phyloP scores from a whole-genome alignment of 2,888 invertebrate genomes.

The Strigamia transsilvanica region DNA sequence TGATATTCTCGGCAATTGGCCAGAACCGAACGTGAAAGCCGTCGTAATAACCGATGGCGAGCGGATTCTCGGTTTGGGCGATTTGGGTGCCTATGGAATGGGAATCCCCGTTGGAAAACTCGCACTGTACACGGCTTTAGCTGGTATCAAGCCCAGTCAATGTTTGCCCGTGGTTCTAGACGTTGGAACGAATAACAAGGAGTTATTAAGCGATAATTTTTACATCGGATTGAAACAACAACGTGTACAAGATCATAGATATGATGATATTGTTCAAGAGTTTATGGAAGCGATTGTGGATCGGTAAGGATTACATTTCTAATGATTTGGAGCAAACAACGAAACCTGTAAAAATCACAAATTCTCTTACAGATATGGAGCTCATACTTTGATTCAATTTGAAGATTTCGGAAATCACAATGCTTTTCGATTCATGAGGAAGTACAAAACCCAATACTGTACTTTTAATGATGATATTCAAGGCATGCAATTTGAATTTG shows the following conservation, averaged over 20 bases:
- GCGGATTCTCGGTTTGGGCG: constrained; percentile 95
- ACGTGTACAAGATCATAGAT: constrained; percentile 81
- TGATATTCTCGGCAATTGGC: constrained; percentile 94
- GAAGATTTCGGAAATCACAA: constrained; percentile 99
- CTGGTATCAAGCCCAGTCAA: constrained; percentile 94
- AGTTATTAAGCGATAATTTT: constrained; percentile 87
- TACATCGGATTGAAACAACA: constrained; percentile 92
- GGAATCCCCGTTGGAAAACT: constrained; percentile 98
- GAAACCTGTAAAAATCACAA: neutral
- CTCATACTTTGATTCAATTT: constrained; percentile 75
- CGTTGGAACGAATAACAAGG: constrained; percentile 90
- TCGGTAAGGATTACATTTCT: neutral
- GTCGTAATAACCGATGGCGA: constrained; percentile 98
- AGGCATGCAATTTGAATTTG: constrained; percentile 67
- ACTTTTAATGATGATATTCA: constrained; percentile 99
- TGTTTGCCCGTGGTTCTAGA: constrained; percentile 94
- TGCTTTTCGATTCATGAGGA: constrained; percentile 90
- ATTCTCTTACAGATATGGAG: constrained; percentile 64
- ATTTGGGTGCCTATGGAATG: constrained; percentile 97
- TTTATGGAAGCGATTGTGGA: constrained; percentile 90
- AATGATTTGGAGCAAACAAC: neutral
- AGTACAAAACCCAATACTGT: constrained; percentile 87
- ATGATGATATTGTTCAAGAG: constrained; percentile 95
- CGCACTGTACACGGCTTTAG: constrained; percentile 94
- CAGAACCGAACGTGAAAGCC: constrained; percentile 70